phyloP scores from a whole-genome alignment of 1,140 invertebrate genomes.

The Eufriesea mexicana region DNA sequence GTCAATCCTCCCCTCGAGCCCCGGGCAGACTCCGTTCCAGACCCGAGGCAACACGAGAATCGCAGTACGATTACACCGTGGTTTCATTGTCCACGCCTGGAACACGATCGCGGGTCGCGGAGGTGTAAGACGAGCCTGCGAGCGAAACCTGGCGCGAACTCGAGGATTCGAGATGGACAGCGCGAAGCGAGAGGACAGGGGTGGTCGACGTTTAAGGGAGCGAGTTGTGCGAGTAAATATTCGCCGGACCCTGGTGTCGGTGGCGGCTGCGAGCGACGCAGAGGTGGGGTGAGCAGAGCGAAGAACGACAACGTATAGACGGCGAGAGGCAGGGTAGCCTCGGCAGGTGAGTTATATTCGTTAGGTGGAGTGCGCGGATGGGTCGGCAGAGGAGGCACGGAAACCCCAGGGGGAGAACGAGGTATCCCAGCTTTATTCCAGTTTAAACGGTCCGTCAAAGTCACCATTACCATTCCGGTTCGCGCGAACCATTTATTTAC shows the following conservation, averaged over 20 bases:
- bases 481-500: slow-evolving; percentile 81
- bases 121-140: slow-evolving; percentile 41
- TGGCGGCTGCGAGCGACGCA: slow-evolving; percentile 16
- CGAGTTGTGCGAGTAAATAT: slow-evolving; percentile 46
- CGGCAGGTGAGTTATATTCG: slow-evolving; percentile 79
- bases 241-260: not conserved
- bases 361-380: slow-evolving; percentile 56
- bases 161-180: not conserved
- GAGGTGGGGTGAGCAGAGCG: not conserved
- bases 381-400: slow-evolving; percentile 41
- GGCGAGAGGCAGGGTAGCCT: not conserved
- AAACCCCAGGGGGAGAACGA: slow-evolving; percentile 68
- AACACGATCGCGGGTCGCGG: slow-evolving; percentile 22
- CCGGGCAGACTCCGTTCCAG: too few species aligned
- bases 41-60: not conserved
- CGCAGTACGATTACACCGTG: slow-evolving; percentile 37
- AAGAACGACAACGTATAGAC: slow-evolving; percentile 34
- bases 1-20: not conserved
- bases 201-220: slow-evolving; percentile 32
- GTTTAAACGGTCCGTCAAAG: slow-evolving; percentile 82
- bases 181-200: not conserved
- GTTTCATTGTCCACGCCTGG: slow-evolving; percentile 23
- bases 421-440: slow-evolving; percentile 79
- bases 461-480: slow-evolving; percentile 81
- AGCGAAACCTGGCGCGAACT: not conserved